Evolutionary conservation across 2,888 invertebrate species (phyloP).

Genomic region (Rhynchonema sp.): DNA sequence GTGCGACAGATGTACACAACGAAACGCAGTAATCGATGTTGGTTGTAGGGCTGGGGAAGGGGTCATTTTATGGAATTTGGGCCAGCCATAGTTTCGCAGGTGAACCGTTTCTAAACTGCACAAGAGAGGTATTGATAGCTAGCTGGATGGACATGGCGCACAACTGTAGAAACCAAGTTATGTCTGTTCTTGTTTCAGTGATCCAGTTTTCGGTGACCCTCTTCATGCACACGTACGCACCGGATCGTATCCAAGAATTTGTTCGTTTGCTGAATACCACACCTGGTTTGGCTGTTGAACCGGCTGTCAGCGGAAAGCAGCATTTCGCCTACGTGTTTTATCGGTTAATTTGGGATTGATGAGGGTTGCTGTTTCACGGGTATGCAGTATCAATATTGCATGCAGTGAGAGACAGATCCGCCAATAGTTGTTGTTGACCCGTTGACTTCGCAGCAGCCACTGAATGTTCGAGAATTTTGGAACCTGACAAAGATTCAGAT

Average conservation of each 20-base stretch:
- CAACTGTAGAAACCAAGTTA: too few species aligned
- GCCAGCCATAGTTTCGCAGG: too few species aligned
- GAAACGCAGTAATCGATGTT: background rate
- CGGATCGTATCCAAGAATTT: background rate
- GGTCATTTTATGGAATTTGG: too few species aligned
- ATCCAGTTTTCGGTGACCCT: background rate
- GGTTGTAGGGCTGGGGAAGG: background rate
- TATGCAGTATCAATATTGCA: too few species aligned
- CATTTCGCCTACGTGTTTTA: background rate
- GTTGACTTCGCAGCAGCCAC: too few species aligned
- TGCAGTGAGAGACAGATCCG: too few species aligned
- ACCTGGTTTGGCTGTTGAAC: background rate
- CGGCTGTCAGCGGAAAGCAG: background rate
- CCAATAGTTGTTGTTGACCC: too few species aligned
- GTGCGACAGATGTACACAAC: conserved; percentile 14
- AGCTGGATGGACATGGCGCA: too few species aligned
- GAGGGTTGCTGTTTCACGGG: background rate
- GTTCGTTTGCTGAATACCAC: background rate
- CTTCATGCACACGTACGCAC: background rate
- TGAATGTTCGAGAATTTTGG: too few species aligned
- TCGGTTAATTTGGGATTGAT: background rate
- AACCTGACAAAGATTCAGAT: too few species aligned
- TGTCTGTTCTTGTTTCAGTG: background rate
- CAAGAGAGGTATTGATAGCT: too few species aligned
- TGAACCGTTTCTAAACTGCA: too few species aligned